Base-by-base conservation (phyloP, 1,140 invertebrate genomes). In the Dolichoris vasculosae region DNA sequence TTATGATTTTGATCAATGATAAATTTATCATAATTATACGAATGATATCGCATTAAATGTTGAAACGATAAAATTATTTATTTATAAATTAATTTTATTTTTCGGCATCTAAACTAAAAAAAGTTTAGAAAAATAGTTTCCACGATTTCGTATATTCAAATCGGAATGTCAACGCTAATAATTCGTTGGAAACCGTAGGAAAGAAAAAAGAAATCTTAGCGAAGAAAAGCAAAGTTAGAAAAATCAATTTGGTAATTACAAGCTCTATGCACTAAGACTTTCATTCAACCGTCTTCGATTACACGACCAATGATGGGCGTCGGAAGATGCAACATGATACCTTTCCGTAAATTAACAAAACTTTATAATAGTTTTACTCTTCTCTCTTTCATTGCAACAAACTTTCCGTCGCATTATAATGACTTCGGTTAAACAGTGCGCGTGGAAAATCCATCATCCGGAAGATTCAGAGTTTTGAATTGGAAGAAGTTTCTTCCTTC, bases 321-420 rank as follows among this genome's bases (percentile, higher is more conserved):
- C 26, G 48, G 64, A 11, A 81, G 75, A 55, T 26, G 26, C 43
- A 7, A 81, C 82, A 81, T 35, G 82, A 81, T 86, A 88, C 80
- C 82, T 87, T 89, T 88, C 85, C 88, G 88, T 85, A 86, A 86
- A 89, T 89, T 88, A 88, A 88, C 83, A 83, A 78, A 88, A 89
- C 87, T 88, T 88, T 83, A 84, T 89, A 88, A 88, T 88, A 86
- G 85, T 88, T 63, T 35, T 30, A 20, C 67, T 48, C 35, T 13
- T 20, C 38, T 1, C 15, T 46, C 55, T 3, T 30, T 20, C 43
- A 46, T 80, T 63, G 79, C 87, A 85, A 88, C 86, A 88, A 84
- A 88, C 78, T 88, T 87, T 75, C 48, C 43, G 32, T 69, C 79
- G 85, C 86, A 86, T 87, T 87, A 87, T 87, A 89, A 89, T 86